These are phyloP conservation scores for Periplaneta americana DNA, from an alignment of 1,140 invertebrate genomes.

Conservation along the genomic window DNA sequence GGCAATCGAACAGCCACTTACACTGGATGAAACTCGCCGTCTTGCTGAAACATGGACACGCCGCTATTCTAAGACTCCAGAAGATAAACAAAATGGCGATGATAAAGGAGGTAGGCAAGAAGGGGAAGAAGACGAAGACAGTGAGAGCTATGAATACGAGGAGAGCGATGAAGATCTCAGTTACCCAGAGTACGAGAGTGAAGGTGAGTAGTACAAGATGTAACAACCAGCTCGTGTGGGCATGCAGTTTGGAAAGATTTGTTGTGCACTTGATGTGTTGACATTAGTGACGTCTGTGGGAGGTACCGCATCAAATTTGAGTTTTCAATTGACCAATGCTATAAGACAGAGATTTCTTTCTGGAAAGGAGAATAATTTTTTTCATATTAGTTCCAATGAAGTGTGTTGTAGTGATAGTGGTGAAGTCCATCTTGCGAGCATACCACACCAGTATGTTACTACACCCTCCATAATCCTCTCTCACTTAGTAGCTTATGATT, in stretches of 20 bases:
- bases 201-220: conserved; percentile 43
- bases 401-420: too few relatives aligned
- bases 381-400: too few relatives aligned
- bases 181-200: conserved; percentile 56
- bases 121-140: conserved; percentile 28
- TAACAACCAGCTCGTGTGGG: not conserved
- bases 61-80: conserved; percentile 40
- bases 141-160: conserved; percentile 39
- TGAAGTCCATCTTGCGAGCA: too few relatives aligned
- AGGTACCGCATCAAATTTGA: too few relatives aligned
- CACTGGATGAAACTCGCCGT: conserved; percentile 57
- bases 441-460: too few relatives aligned
- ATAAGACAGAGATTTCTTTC: too few relatives aligned
- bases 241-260: not conserved
- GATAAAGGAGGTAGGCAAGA: conserved; percentile 16
- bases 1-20: conserved; percentile 49
- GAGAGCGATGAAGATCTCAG: conserved; percentile 53
- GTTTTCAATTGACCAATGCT: too few relatives aligned
- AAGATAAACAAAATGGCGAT: conserved; percentile 19
- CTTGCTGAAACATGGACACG: conserved; percentile 57
- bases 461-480: too few relatives aligned
- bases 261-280: not conserved
- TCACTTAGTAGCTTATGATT: too few relatives aligned
- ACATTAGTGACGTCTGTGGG: not conserved
- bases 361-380: too few relatives aligned